These are phyloP conservation scores for Calidris pugnax DNA, from an alignment of 2,113 vertebrate genomes.

Conservation along the genomic window DNA sequence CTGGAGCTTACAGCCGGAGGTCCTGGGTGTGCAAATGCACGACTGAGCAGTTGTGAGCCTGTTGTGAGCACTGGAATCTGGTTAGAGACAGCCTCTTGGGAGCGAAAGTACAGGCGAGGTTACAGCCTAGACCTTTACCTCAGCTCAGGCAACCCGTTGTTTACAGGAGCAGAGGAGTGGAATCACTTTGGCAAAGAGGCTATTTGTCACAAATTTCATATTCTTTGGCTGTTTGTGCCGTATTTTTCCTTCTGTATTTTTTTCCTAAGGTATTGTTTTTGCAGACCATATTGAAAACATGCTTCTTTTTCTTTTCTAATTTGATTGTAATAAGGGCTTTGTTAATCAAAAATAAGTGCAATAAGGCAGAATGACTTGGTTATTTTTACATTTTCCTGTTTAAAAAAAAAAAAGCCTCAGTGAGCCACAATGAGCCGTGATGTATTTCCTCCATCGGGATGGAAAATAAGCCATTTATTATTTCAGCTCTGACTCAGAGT, in stretches of 20 bases:
- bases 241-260: constrained; percentile 59
- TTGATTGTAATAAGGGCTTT: constrained; percentile 72
- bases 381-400: constrained; percentile 99
- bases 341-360: constrained; percentile 76
- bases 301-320: constrained; percentile 54
- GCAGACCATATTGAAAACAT: constrained; percentile 61
- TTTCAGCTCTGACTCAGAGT: constrained; percentile 88
- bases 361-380: constrained; percentile 77
- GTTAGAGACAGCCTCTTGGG: not conserved
- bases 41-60: not conserved
- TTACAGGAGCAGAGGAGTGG: constrained; percentile 31
- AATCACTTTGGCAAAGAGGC: constrained; percentile 57
- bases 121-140: not conserved
- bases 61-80: not conserved
- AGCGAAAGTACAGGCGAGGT: not conserved
- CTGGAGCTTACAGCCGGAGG: not conserved
- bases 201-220: constrained; percentile 59
- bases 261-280: constrained; percentile 69
- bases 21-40: not conserved
- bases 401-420: constrained; percentile 74
- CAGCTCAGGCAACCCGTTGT: constrained; percentile 12
- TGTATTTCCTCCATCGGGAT: constrained; percentile 94
- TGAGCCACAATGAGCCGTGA: constrained; percentile 93
- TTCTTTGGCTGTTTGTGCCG: constrained; percentile 57
- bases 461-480: constrained; percentile 97